Evolutionary conservation across 2,113 vertebrate genomes (phyloP).

Genomic region (Psophia crepitans): DNA sequence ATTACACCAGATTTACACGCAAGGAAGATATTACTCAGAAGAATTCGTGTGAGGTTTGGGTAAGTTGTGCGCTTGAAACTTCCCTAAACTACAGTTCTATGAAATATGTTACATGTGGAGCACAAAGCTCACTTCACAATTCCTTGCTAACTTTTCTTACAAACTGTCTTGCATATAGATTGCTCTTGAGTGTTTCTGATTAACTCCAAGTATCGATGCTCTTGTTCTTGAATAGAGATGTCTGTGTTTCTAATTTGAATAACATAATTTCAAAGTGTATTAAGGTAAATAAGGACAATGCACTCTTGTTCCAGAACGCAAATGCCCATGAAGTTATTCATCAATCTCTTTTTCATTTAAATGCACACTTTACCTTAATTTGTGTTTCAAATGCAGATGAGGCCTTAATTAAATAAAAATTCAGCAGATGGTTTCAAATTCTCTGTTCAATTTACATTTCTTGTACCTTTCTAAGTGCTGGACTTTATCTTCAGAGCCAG

Average conservation of each 20-base stretch:
- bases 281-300: constrained; percentile 60
- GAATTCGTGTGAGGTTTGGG: neutral
- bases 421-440: constrained; percentile 60
- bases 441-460: constrained; percentile 58
- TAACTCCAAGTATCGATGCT: neutral
- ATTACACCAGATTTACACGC: neutral
- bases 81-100: neutral
- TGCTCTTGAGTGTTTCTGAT: constrained; percentile 37
- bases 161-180: neutral
- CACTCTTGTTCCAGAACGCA: constrained; percentile 21
- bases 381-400: constrained; percentile 68
- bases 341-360: constrained; percentile 67
- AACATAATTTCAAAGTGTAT: neutral
- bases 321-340: constrained; percentile 55
- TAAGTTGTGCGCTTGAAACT: neutral
- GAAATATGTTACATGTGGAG: neutral
- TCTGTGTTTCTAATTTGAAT: constrained; percentile 51
- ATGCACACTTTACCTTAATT: constrained; percentile 62
- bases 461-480: constrained; percentile 33
- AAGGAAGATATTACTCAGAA: neutral
- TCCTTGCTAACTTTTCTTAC: neutral
- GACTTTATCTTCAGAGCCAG: constrained; percentile 29
- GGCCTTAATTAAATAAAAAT: constrained; percentile 67
- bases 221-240: constrained; percentile 23
- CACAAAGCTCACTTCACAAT: constrained; percentile 16